Evolutionary conservation across 2,888 invertebrate species (phyloP), one percentile per base, ranked within the genome.

Genomic region (Heliconius hortense): DNA sequence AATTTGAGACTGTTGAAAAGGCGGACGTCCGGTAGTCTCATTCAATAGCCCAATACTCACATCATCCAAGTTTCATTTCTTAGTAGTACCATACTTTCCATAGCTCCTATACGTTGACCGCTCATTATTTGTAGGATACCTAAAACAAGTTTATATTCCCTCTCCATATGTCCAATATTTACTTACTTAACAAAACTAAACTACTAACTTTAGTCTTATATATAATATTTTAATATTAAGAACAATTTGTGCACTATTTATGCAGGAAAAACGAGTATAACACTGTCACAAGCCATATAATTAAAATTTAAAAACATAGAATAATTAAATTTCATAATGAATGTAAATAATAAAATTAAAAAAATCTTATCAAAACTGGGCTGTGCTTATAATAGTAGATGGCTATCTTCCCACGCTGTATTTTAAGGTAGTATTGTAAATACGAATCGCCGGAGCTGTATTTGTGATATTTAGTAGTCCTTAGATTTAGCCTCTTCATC

Each of bases 381-480:
- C 56, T 56, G 56, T 56, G 56, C n/a, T 21, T 56, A 56, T 56
- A n/a, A n/a, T 56, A 56, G 56, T 21, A 56, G 7, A 2, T 8
- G 53, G n/a, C 1, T 56, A 56, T 56, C 7, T 56, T 3, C n/a
- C 10, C 56, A 56, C 24, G 59, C 13, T 64, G n/a, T 64, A 39
- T 28, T 64, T 4, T 31, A 64, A 39, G n/a, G 48, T 48, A 28
- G 28, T 21, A 53, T 68, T 68, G 53, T 68, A 68, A 68, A 68
- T 68, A 56, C n/a, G n/a, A 56, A 31, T 28, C 2, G 28, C 21
- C 53, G 11, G 26, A 68, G 53, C 68, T 68, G 28, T 7, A 68
- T 56, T 31, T 68, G 53, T 68, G 68, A 68, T 68, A 68, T 48
- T 68, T 28, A n/a, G 53, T 53, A 53, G 53, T n/a, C 28, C 66